Base-by-base conservation (phyloP, 2,113 vertebrate genomes). In the Hemibagrus wyckioides region DNA sequence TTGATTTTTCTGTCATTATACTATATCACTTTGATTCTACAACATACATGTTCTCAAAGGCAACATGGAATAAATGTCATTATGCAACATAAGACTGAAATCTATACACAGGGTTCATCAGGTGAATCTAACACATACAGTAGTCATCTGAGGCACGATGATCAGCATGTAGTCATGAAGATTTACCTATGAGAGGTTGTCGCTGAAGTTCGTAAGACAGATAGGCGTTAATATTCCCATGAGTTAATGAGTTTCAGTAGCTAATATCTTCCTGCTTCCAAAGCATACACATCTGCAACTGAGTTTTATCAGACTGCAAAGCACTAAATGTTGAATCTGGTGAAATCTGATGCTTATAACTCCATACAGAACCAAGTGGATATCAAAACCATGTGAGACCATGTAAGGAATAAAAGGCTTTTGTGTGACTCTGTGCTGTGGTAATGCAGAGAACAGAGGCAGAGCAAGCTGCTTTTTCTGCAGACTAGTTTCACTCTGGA, bases 321-420 rank as follows among this genome's bases (percentile, higher is more conserved):
- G 61, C 69, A 56, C 81, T 67, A 13, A 80, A 50, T 73, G 63
- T 65, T 86, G 82, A 81, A 77, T 89, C 48, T 59, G 50, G 84
- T 67, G 71, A 80, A 82, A 54, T 81, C 6, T 56, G 19, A 65
- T 61, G 41, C 36, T 57, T 44, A 71, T 30, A 39, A 63, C 61
- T 65, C 52, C 77, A 76, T 83, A 86, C 48, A 50, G 19, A 82
- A 71, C 73, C 11, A 61, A 79, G 61, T 82, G 82, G 80, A 91
- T 87, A 61, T 87, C 76, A 86, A 86, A 90, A 80, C 80, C 82
- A 87, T 76, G 33, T 80, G 10, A 33, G 44, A 61, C 52, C 33
- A 33, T 63, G 25, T 63, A 39, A 28, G 33, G 80, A 83, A 73
- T 65, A 88, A 56, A 83, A 36, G 81, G 41, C 61, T 85, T 88